Percentiles rank a stretch among this genome's conserved stretches.
Conservation (phyloP, 2,888 invertebrate species). For the Caenorhabditis zanzibari region DNA sequence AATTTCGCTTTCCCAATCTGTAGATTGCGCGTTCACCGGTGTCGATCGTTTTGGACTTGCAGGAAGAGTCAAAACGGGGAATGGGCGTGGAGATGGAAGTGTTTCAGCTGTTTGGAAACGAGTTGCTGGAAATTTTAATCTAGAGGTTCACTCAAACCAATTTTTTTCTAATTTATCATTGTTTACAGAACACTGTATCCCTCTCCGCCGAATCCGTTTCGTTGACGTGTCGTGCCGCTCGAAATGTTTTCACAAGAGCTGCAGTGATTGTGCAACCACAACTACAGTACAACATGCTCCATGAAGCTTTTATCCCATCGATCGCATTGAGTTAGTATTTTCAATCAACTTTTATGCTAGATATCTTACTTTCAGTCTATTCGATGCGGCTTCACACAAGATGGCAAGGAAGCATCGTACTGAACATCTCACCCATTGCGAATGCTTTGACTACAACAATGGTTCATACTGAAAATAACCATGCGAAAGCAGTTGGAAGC, state of each 20-base stretch:
- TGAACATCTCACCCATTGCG: slow-evolving; percentile 67
- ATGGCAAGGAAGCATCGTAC: slow-evolving; percentile 80
- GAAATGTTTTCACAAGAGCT: slow-evolving; percentile 72
- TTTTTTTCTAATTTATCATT: background rate
- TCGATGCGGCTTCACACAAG: slow-evolving; percentile 76
- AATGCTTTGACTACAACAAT: slow-evolving; percentile 79
- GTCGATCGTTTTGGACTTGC: slow-evolving; percentile 78
- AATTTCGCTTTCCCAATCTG: slow-evolving; percentile 77
- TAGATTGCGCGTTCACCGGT: slow-evolving; percentile 79
- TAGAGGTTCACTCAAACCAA: slow-evolving; percentile 66
- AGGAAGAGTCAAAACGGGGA: slow-evolving; percentile 78
- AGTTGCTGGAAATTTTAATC: slow-evolving; percentile 69
- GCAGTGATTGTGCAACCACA: slow-evolving; percentile 79
- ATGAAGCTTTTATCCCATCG: slow-evolving; percentile 71
- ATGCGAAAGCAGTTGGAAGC: slow-evolving; percentile 79
- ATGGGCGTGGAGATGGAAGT: slow-evolving; percentile 81
- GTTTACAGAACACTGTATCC: slow-evolving; percentile 72
- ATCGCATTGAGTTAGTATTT: slow-evolving; percentile 69
- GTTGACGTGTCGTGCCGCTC: slow-evolving; percentile 66
- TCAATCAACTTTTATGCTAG: background rate
- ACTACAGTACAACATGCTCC: slow-evolving; percentile 74
- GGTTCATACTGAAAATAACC: slow-evolving; percentile 80
- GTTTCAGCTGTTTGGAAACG: slow-evolving; percentile 79
- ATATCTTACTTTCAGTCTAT: slow-evolving; percentile 69
- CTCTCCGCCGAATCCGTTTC: slow-evolving; percentile 72